Conservation (phyloP, 2,797 vertebrate genomes). For the Psittacula derbiana region DNA sequence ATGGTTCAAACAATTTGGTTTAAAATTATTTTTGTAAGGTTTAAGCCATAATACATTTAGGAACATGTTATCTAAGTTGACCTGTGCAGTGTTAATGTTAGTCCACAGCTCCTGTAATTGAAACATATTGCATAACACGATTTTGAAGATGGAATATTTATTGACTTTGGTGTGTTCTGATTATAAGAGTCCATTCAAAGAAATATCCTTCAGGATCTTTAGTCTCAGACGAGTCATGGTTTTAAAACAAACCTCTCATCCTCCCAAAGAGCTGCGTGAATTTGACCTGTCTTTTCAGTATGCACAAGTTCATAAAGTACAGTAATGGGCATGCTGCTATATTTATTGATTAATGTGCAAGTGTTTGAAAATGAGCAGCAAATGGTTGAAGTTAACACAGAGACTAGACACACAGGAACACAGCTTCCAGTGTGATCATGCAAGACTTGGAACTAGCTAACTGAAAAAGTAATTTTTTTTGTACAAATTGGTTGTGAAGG, state of each 20-base stretch:
- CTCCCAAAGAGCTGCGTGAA: fast-evolving
- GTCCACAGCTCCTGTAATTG: background rate
- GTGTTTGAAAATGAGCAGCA: background rate
- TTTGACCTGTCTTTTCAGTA: background rate
- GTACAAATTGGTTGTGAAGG: background rate
- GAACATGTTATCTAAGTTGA: background rate
- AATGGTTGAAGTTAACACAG: background rate
- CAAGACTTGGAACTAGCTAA: background rate
- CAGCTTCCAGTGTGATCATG: background rate
- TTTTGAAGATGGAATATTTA: background rate
- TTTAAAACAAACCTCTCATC: background rate
- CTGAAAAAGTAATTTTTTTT: background rate
- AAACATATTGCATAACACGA: background rate
- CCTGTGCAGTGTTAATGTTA: background rate
- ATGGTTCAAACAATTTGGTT: background rate
- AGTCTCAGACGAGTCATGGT: background rate
- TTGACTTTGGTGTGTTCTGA: background rate
- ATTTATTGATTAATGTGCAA: background rate
- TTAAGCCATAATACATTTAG: background rate
- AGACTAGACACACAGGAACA: background rate
- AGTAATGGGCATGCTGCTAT: background rate
- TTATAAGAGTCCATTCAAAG: background rate
- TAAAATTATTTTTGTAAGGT: background rate
- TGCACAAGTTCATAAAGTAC: background rate
- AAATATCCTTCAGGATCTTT: background rate